A percentile compares a stretch with the other conserved stretches of the same genome.
Evolutionary conservation across 2,113 vertebrate species (phyloP).

Genomic region (Chelonoidis abingdonii): DNA sequence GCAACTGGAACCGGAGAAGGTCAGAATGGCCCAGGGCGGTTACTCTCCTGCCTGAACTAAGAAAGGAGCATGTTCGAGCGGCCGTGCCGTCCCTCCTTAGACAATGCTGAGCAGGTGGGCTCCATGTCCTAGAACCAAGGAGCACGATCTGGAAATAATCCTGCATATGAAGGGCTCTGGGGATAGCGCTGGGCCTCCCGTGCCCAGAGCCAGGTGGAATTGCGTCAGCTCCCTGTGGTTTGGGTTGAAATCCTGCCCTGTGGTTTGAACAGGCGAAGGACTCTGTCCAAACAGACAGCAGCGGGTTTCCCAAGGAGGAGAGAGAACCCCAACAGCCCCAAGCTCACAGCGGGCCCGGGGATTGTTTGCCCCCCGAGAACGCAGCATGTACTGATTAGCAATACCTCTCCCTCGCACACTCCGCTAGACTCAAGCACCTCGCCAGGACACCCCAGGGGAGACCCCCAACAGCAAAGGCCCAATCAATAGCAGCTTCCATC

Average conservation of each 20-base stretch:
- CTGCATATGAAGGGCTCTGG: not conserved
- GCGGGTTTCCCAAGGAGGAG: not conserved
- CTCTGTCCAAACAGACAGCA: not conserved
- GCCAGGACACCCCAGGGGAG: not conserved
- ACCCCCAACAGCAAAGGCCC: not conserved
- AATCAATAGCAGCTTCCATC: not conserved
- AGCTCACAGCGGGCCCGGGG: not conserved
- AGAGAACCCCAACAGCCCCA: not conserved
- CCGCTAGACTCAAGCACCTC: not conserved
- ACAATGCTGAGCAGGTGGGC: not conserved
- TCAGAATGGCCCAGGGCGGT: too few species aligned
- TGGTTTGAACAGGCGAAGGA: accelerated
- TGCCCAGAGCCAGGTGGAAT: not conserved
- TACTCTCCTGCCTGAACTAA: too few species aligned
- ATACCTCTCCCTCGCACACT: not conserved
- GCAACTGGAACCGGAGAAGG: not conserved
- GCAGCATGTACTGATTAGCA: not conserved
- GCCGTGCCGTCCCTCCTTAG: too few species aligned
- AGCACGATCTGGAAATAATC: not conserved
- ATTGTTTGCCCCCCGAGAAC: not conserved
- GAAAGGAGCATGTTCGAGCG: too few species aligned
- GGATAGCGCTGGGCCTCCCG: not conserved
- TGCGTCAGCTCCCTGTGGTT: not conserved
- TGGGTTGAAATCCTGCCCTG: not conserved
- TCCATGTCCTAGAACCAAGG: not conserved